Conservation (phyloP, 2,888 invertebrate genomes). For the Phasia obesa region DNA sequence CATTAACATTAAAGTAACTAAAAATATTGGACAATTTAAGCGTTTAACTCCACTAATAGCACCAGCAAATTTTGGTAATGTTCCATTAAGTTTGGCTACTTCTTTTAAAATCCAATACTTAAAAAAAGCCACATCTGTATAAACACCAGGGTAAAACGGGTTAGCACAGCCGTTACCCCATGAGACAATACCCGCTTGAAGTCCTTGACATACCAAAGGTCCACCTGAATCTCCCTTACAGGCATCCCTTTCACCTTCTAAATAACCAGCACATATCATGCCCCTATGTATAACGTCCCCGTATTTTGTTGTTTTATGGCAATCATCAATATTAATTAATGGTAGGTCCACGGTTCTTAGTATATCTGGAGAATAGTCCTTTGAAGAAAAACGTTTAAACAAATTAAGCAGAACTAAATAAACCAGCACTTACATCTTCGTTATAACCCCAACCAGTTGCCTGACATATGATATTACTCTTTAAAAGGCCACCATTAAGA, state of each 20-base stretch:
- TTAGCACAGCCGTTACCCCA: slow-evolving; percentile 92
- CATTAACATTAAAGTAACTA: slow-evolving; percentile 14
- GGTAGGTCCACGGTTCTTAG: slow-evolving; percentile 78
- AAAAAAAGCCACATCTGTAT: slow-evolving; percentile 85
- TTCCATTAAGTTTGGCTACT: slow-evolving; percentile 26
- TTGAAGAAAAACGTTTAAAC: neutral
- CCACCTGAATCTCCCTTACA: slow-evolving; percentile 94
- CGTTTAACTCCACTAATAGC: slow-evolving; percentile 1
- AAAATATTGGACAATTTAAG: slow-evolving; percentile 24
- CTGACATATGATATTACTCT: slow-evolving; percentile 75
- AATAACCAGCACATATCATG: slow-evolving; percentile 89
- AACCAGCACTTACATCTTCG: slow-evolving; percentile 71
- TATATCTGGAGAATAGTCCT: slow-evolving; percentile 72
- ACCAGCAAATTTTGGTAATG: slow-evolving; percentile 45
- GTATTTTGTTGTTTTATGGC: slow-evolving; percentile 76
- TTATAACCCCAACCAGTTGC: slow-evolving; percentile 81
- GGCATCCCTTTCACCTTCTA: slow-evolving; percentile 89
- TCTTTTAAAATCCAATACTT: slow-evolving; percentile 36
- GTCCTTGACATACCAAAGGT: slow-evolving; percentile 86
- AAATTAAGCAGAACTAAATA: neutral
- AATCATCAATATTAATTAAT: slow-evolving; percentile 73
- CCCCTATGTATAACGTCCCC: slow-evolving; percentile 85
- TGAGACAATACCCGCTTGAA: slow-evolving; percentile 90
- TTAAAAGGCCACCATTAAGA: slow-evolving; percentile 69
- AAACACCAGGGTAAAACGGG: slow-evolving; percentile 89